Percentiles rank a stretch among this genome's conserved stretches.
Conservation (phyloP, 2,113 vertebrate genomes). For the Bubalus kerabau region DNA sequence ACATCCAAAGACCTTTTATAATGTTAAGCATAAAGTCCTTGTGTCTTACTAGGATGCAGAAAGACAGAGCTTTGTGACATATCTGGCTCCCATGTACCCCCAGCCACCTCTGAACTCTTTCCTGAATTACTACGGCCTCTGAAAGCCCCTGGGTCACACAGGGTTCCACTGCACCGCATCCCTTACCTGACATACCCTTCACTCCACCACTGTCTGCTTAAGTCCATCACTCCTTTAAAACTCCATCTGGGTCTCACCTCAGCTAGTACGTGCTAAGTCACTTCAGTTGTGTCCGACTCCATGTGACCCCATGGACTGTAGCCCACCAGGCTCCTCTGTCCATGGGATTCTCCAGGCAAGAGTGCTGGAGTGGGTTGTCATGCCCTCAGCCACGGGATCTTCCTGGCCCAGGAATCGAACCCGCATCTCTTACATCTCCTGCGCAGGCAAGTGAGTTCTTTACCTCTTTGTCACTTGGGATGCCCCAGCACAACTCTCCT, state of each 20-base stretch:
- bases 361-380: background rate
- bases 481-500: no score
- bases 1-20: background rate
- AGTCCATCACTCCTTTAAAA: background rate
- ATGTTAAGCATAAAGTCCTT: background rate
- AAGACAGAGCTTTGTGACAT: background rate
- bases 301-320: background rate
- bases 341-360: background rate
- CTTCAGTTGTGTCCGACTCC: background rate
- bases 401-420: background rate
- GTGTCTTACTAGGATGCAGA: background rate
- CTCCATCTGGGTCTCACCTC: background rate
- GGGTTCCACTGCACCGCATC: background rate
- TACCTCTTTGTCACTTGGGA: no score
- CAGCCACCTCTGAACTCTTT: background rate
- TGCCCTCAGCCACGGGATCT: background rate
- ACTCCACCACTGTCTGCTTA: background rate
- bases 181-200: background rate
- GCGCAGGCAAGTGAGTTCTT: no score
- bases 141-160: background rate
- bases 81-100: background rate
- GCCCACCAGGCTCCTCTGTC: background rate
- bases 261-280: background rate
- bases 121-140: background rate
- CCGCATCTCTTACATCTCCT: no score